Evolutionary conservation across 2,797 vertebrate genomes (phyloP).

Genomic region (Macropus fuliginosus): DNA sequence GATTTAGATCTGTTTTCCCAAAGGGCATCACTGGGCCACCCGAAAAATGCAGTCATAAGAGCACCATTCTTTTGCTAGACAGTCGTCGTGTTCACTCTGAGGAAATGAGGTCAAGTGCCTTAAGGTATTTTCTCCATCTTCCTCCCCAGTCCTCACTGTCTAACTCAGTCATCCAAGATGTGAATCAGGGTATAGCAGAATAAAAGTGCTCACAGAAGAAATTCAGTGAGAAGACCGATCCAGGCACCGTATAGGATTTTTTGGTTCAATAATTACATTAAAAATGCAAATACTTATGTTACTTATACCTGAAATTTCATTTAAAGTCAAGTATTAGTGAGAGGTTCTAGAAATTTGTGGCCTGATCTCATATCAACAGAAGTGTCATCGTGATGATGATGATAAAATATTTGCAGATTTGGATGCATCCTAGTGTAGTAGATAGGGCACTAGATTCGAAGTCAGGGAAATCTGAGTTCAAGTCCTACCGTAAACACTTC

Average conservation of each 20-base stretch:
- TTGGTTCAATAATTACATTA: neutral
- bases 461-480: neutral
- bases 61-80: neutral
- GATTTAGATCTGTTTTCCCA: neutral
- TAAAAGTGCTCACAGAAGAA: neutral
- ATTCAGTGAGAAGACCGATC: neutral
- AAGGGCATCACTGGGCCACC: neutral
- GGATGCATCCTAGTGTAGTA: neutral
- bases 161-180: neutral
- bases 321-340: neutral
- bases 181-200: neutral
- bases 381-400: neutral
- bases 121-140: neutral
- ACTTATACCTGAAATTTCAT: neutral
- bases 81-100: neutral
- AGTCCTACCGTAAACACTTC: neutral
- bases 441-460: neutral
- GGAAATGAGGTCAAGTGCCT: constrained; percentile 1
- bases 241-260: neutral
- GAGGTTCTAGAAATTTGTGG: neutral
- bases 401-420: neutral
- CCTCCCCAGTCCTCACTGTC: neutral
- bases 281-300: neutral
- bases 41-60: neutral
- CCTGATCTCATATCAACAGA: neutral